Conservation (phyloP, 2,797 vertebrate species). For the Triplophysa bombifrons region DNA sequence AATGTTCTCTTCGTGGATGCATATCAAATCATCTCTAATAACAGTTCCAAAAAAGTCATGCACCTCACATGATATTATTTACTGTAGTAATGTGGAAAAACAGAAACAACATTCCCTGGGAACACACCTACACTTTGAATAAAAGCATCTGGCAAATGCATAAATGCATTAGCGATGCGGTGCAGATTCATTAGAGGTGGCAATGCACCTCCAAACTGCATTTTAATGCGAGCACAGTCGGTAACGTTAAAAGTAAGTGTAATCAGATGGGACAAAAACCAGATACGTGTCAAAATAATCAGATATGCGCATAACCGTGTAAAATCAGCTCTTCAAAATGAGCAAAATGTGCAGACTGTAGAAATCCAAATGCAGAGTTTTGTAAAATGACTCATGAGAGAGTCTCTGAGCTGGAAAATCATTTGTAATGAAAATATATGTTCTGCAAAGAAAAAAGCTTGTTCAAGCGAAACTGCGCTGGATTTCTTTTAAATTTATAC, state of each 20-base stretch:
- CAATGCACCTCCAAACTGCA: neutral
- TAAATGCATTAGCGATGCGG: neutral
- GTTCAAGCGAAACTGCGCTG: neutral
- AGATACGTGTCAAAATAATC: neutral
- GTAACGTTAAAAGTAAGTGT: neutral
- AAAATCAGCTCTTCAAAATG: slow-evolving; percentile 14
- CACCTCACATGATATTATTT: neutral
- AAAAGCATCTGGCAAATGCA: too few relatives aligned
- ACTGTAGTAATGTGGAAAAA: neutral
- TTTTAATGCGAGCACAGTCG: neutral
- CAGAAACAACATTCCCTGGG: neutral
- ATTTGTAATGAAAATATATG: slow-evolving; percentile 17
- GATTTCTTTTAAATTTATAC: neutral
- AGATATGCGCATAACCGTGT: neutral
- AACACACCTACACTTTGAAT: too few relatives aligned
- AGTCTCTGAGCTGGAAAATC: neutral
- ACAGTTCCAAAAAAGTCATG: too few relatives aligned
- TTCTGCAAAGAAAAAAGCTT: slow-evolving; percentile 9
- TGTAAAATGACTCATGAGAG: neutral
- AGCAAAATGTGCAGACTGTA: slow-evolving; percentile 11
- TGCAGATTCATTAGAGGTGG: neutral
- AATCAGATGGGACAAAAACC: neutral
- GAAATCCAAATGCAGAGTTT: slow-evolving; percentile 1
- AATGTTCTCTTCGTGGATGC: too few relatives aligned
- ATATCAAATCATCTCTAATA: neutral